Evolutionary conservation across 2,888 invertebrate species (phyloP).

Genomic region (Monoplex corrugatus): DNA sequence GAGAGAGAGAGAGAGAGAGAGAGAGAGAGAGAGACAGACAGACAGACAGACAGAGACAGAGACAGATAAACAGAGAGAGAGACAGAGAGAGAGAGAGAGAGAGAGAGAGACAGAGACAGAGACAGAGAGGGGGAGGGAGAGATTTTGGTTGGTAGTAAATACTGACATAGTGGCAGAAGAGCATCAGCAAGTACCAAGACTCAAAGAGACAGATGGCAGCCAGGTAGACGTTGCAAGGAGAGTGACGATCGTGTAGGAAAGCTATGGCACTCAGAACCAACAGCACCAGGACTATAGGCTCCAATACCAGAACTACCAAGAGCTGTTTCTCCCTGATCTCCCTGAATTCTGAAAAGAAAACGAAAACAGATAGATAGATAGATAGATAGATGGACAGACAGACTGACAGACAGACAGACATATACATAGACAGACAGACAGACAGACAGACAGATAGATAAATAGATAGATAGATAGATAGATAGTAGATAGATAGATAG

Average conservation of each 20-base stretch:
- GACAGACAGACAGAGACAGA: background rate
- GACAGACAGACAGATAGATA: too few relatives aligned
- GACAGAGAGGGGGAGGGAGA: too few relatives aligned
- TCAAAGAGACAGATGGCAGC: slow-evolving; percentile 33
- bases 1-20: background rate
- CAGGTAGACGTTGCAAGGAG: slow-evolving; percentile 35
- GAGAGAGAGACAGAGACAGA: too few relatives aligned
- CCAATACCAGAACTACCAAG: background rate
- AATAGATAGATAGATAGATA: too few relatives aligned
- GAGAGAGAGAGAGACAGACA: background rate
- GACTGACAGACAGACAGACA: too few relatives aligned
- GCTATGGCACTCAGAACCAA: background rate
- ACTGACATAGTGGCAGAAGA: slow-evolving; percentile 17
- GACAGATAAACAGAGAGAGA: background rate
- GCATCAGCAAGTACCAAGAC: slow-evolving; percentile 40
- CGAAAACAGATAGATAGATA: too few relatives aligned
- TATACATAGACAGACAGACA: too few relatives aligned
- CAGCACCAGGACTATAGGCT: background rate
- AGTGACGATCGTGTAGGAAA: slow-evolving; percentile 24
- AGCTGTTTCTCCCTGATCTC: background rate
- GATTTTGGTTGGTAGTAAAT: background rate
- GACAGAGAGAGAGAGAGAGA: background rate
- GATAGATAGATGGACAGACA: too few relatives aligned
- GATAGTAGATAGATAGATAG: too few relatives aligned
- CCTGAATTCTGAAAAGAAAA: background rate